Base-by-base conservation (phyloP, 1,140 invertebrate genomes). In the Drosophila ercepeae region DNA sequence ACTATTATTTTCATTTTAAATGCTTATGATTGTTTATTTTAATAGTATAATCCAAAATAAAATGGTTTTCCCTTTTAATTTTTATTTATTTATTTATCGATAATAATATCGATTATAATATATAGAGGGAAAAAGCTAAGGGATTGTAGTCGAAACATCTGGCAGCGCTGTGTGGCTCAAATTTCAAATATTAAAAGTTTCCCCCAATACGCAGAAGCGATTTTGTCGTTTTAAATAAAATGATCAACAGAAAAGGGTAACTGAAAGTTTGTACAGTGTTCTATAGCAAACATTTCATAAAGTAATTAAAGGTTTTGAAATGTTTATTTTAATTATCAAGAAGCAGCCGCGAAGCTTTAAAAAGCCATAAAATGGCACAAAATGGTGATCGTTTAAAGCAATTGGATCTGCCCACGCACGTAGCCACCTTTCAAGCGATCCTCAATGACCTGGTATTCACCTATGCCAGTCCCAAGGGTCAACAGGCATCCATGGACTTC, bases 391-490 rank as follows among this genome's bases (percentile, higher is more conserved):
- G 18, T 1, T 9, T 0, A 1, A 6, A 16, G 5, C 4, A 4
- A 4, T 4, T 7, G 9, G 52, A 27, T 3, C 11, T 3, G 9
- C 2, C 6, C 14, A 14, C 27, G 29, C 2, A 16, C 9, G 14
- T 55, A 3, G 3, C 23, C 23, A 55, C 11, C 16, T 46, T 55
- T 9, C 16, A 3, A 9, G 13, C 14, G 2, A 42, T 27, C 21
- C 18, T 11, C 21, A 9, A 69, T 19, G 52, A 16, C 1, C 16
- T 75, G 4, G 5, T 19, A 29, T 58, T 58, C 11, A 53, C 29
- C 7, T 75, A 53, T 58, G 16, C 27, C n/a, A 53, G 21, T 0
- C 48, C 42, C 0, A 4, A 1, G 7, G 34, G 55, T 9, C 4
- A 3, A 4, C 3, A 19, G 11, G 21, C 42, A 0, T 27, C 23